Base-by-base conservation (phyloP, 2,888 invertebrate species). In the Diplolepis rosae region DNA sequence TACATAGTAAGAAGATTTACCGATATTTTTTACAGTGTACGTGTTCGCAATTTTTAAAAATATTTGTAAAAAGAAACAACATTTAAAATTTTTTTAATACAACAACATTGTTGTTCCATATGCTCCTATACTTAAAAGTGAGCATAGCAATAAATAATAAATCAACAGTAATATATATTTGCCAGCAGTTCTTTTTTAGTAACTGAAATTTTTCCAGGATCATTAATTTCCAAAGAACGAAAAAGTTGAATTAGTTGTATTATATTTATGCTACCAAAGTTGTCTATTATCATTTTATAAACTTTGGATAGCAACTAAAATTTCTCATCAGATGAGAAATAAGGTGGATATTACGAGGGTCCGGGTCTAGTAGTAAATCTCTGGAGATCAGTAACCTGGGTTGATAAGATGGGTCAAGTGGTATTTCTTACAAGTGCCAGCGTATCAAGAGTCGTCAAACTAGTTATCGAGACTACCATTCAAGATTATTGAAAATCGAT, bases 351-450 rank as follows among this genome's bases (percentile, higher is more conserved):
- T 61, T 45, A 48, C 27, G 68, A 54, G 24, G 35, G 54, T 68
- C 39, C 54, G 54, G 54, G 68, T 68, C 68, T 54, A 54, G 68
- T 68, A 15, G 68, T 15, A 68, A 68, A 68, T 66, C 68, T 68
- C 35, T 42, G 32, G 68, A 68, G 68, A 61, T 69, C 51, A 65
- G 65, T 69, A 45, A 15, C n/a, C 66, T 52, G 18, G 11, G 30
- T 32, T 13, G 22, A 13, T 65, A 69, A 22, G 52, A 42, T 66
- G 51, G 70, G 52, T 65, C 70, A 51, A 70, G 66, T 42, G 42
- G 50, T 30, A 15, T 48, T 68, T 28, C 48, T 54, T 54, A 42
- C 51, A 45, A 50, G 66, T 48, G 48, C 32, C 45, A 61, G 48
- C 50, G 22, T 35, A 35, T 66, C 30, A 51, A 50, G 66, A 50